Percentiles rank a stretch among this genome's conserved stretches.
phyloP scores from a whole-genome alignment of 2,113 vertebrate species.

The Amphiprion ocellaris region DNA sequence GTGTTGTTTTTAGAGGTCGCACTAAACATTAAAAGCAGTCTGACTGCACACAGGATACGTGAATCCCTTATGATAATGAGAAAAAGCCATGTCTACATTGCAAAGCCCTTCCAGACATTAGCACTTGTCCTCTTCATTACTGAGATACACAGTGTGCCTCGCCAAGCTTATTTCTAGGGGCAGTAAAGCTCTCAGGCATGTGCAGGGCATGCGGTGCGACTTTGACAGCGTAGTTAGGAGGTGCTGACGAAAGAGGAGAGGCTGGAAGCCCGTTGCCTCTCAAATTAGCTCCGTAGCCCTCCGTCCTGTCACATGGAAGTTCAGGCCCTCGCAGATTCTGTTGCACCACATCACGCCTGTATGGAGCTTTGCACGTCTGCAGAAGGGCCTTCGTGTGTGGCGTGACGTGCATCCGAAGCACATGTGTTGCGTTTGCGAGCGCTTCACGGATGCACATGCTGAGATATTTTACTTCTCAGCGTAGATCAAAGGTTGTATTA shows the following conservation, averaged over 20 bases:
- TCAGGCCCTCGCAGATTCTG: slow-evolving; percentile 68
- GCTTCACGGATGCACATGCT: slow-evolving; percentile 23
- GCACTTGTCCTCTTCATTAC: slow-evolving; percentile 38
- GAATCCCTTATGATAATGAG: background rate
- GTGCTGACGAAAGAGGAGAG: slow-evolving; percentile 85
- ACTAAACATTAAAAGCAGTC: slow-evolving; percentile 10
- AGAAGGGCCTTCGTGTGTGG: slow-evolving; percentile 32
- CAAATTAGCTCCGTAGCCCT: slow-evolving; percentile 87
- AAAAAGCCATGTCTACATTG: background rate
- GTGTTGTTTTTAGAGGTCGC: slow-evolving; percentile 31
- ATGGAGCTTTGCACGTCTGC: slow-evolving; percentile 23
- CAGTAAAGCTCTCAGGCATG: slow-evolving; percentile 63
- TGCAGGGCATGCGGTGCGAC: slow-evolving; percentile 38
- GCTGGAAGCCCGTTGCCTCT: slow-evolving; percentile 72
- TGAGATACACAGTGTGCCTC: slow-evolving; percentile 25
- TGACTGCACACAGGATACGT: background rate
- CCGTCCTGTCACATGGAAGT: slow-evolving; percentile 76
- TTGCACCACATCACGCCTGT: slow-evolving; percentile 53
- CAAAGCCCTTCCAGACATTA: slow-evolving; percentile 15
- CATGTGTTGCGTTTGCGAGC: slow-evolving; percentile 42
- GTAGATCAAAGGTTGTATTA: slow-evolving; percentile 37
- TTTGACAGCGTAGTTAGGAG: slow-evolving; percentile 86
- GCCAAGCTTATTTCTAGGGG: slow-evolving; percentile 69
- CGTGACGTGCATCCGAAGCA: slow-evolving; percentile 23
- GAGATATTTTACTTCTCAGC: slow-evolving; percentile 35